Percentiles rank a stretch among this genome's conserved stretches.
These are phyloP conservation scores for Puntigrus tetrazona DNA, from an alignment of 2,113 vertebrate species.

Conservation along the genomic window DNA sequence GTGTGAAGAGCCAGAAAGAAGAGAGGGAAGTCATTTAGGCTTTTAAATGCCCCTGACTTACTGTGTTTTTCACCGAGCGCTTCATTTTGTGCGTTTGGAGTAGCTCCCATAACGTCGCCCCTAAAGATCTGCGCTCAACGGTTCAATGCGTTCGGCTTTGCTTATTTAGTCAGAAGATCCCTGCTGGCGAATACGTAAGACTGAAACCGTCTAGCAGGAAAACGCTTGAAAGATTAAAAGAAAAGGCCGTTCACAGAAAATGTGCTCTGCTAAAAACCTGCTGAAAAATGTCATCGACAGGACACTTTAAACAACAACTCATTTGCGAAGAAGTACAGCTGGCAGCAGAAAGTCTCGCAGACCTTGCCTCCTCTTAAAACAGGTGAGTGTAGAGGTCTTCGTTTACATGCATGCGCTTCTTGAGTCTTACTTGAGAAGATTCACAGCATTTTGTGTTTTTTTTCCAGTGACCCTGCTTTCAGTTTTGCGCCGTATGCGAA, in stretches of 20 bases:
- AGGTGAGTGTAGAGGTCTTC: slow-evolving; percentile 75
- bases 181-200: background rate
- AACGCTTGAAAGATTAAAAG: background rate
- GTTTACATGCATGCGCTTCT: background rate
- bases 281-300: slow-evolving; percentile 67
- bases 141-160: too few species aligned
- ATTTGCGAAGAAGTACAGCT: slow-evolving; percentile 96
- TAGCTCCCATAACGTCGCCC: background rate
- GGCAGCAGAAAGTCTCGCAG: slow-evolving; percentile 95
- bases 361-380: slow-evolving; percentile 93
- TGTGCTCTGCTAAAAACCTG: background rate
- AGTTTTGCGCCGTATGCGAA: too few species aligned
- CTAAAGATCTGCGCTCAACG: too few species aligned
- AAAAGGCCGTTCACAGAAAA: background rate
- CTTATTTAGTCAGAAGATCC: too few species aligned
- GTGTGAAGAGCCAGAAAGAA: background rate
- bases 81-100: background rate
- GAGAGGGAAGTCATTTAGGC: background rate
- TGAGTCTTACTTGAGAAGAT: background rate
- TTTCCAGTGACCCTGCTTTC: background rate
- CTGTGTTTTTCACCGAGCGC: slow-evolving; percentile 4
- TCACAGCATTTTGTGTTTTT: background rate
- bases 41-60: background rate
- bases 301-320: slow-evolving; percentile 99
- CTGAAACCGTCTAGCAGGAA: background rate